These are phyloP conservation scores for Drosophila pachea DNA, from an alignment of 1,140 invertebrate species.

Conservation along the genomic window DNA sequence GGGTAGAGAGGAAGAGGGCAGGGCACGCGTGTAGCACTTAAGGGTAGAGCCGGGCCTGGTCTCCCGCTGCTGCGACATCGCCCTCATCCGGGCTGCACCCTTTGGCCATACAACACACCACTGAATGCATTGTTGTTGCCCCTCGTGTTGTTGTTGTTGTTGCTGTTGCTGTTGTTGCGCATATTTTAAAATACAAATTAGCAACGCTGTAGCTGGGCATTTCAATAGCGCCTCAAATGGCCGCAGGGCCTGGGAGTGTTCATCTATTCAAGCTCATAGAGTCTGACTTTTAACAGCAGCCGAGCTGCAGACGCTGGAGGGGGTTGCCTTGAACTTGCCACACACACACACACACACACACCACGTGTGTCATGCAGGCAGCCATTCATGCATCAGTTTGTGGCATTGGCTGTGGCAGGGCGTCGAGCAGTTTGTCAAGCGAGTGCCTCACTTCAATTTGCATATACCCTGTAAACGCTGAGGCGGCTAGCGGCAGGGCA, in stretches of 20 bases:
- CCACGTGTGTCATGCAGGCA: conserved; percentile 11
- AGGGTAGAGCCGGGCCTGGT: conserved; percentile 44
- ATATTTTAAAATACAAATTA: conserved; percentile 78
- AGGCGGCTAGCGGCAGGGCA: too few relatives aligned
- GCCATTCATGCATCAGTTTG: conserved; percentile 62
- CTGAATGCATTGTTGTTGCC: conserved; percentile 62
- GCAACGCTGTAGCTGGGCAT: conserved; percentile 72
- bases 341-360: neutral
- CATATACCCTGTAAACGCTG: conserved; percentile 4
- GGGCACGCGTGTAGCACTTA: conserved; percentile 53
- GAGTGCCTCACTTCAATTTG: conserved; percentile 23
- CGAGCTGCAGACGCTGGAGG: conserved; percentile 7
- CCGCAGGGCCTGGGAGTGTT: conserved; percentile 25
- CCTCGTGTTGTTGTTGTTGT: conserved; percentile 31
- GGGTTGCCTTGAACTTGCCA: conserved; percentile 60
- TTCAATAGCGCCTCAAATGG: conserved; percentile 63
- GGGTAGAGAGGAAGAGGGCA: neutral
- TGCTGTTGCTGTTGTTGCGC: conserved; percentile 68
- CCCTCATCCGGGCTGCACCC: conserved; percentile 50
- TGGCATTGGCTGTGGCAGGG: conserved; percentile 62
- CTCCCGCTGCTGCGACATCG: conserved; percentile 61
- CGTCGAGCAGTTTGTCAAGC: conserved; percentile 64
- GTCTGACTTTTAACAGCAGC: conserved; percentile 51
- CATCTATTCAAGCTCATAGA: conserved; percentile 19
- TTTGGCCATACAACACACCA: conserved; percentile 60